Base-by-base conservation (phyloP, 2,797 vertebrate species). In the Megaceryle alcyon region DNA sequence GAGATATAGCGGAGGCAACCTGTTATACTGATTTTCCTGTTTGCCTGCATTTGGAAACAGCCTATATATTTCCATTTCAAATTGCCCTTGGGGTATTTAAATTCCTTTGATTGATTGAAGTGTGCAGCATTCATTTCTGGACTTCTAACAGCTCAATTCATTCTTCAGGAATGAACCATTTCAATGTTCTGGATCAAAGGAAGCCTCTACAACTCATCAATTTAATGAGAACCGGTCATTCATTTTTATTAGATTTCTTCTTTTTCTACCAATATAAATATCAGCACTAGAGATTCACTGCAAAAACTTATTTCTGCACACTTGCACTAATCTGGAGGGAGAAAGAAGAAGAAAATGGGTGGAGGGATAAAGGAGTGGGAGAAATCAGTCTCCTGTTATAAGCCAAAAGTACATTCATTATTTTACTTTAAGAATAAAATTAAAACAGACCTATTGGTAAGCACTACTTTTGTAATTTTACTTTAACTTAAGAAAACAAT, bases 61-160 rank as follows among this genome's bases (percentile, higher is more conserved):
- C 10, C 59, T 71, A 65, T 64, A 65, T 43, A 54, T 85, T 92
- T 94, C 95, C 49, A 94, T 86, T 91, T 81, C 60, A 60, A 70
- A 53, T 94, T 96, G 87, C 15, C 89, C 88, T 96, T 93, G 81
- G 94, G 71, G 81, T 83, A 90, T 80, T 94, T 88, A 79, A 85
- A 82, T 91, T 93, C 18, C 56, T 97, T 95, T 97, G 94, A 95
- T 60, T 89, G 64, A 96, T 66, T 95, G 82, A 80, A 22, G 37
- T 69, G 33, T 46, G 29, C 44, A 94, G 46, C 41, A 77, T 86
- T 97, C 37, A 79, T 79, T 97, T 97, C 82, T 68, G 35, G 28
- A 87, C 95, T 96, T 95, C 91, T 96, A 82, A 89, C 31, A 71
- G 88, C 65, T 90, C 73, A 95, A 96, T 25, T 95, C 35, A 82